Percentiles rank a stretch among this genome's conserved stretches.
Conservation (phyloP, 2,797 vertebrate genomes). For the Perodicticus potto region DNA sequence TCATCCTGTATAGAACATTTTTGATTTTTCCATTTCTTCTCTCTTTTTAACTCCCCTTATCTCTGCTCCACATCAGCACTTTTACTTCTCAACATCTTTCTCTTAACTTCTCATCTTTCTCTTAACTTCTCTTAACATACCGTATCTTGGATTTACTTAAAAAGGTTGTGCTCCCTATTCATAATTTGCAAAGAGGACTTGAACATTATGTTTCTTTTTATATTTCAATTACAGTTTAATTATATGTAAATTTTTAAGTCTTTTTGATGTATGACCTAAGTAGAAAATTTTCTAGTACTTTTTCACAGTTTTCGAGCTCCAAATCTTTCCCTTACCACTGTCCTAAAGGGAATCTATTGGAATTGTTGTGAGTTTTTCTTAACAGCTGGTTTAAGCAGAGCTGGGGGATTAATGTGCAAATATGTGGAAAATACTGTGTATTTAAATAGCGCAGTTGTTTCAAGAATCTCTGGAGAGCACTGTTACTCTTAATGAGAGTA, state of each 20-base stretch:
- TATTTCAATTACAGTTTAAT: constrained; percentile 26
- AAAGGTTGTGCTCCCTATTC: not conserved
- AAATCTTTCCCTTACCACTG: not conserved
- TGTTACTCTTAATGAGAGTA: constrained; percentile 27
- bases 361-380: constrained; percentile 10
- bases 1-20: not conserved
- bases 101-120: constrained; percentile 27
- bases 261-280: not conserved
- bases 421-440: constrained; percentile 25
- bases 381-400: constrained; percentile 27
- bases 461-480: constrained; percentile 48
- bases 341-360: not conserved
- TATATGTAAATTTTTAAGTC: not conserved
- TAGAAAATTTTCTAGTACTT: not conserved
- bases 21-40: not conserved
- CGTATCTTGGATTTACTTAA: not conserved
- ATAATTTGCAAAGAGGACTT: constrained; percentile 40
- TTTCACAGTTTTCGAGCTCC: not conserved
- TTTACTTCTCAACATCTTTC: not conserved
- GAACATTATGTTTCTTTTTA: not conserved
- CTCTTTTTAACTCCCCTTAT: not conserved
- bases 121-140: not conserved
- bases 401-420: not conserved
- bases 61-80: not conserved
- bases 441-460: constrained; percentile 57